A percentile compares a stretch with the other conserved stretches of the same genome.
Conservation (phyloP, 2,797 vertebrate genomes). For the Diceros bicornis region DNA sequence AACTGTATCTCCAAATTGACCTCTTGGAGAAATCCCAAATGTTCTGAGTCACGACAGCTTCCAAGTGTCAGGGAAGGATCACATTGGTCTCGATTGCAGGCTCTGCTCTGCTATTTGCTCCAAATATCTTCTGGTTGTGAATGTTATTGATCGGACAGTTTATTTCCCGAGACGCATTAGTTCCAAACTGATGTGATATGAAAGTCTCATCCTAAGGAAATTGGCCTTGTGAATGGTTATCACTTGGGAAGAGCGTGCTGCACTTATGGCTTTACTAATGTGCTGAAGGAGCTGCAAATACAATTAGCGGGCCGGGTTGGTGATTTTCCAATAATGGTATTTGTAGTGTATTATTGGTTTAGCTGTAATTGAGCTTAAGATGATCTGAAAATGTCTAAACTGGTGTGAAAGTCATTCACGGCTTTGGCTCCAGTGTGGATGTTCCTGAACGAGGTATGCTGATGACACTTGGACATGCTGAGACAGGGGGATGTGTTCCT, state of each 20-base stretch:
- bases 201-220: constrained; percentile 72
- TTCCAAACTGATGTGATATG: constrained; percentile 71
- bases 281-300: constrained; percentile 39
- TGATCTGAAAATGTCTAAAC: constrained; percentile 22
- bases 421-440: not conserved
- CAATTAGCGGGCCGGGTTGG: constrained; percentile 40
- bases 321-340: constrained; percentile 75
- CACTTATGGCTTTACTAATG: constrained; percentile 62
- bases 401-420: constrained; percentile 38
- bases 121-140: constrained; percentile 39
- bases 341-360: constrained; percentile 42
- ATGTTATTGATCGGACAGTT: constrained; percentile 23
- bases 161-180: constrained; percentile 62
- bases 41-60: not conserved
- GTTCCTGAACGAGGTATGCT: not conserved
- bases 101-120: not conserved
- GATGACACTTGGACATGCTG: constrained; percentile 1
- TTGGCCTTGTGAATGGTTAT: constrained; percentile 63
- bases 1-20: not conserved
- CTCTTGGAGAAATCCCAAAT: not conserved
- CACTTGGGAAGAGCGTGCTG: constrained; percentile 57
- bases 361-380: constrained; percentile 69
- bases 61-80: constrained; percentile 31
- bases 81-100: not conserved
- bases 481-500: not conserved